Evolutionary conservation across 1,140 invertebrate genomes (phyloP).

Genomic region (Micrasema longulum): DNA sequence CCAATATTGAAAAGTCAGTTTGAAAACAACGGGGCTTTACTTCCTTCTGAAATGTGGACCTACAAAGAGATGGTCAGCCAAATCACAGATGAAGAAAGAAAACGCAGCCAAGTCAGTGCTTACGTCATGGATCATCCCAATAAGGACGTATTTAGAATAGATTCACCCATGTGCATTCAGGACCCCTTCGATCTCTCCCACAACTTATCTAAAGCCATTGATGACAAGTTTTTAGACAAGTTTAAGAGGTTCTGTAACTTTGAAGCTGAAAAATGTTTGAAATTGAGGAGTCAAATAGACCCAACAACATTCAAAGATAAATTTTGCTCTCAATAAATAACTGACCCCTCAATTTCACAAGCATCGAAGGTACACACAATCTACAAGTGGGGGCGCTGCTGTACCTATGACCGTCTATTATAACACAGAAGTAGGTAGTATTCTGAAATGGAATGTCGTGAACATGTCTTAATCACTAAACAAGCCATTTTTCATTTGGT

Average conservation of each 20-base stretch:
- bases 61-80: slow-evolving; percentile 56
- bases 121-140: slow-evolving; percentile 23
- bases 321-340: slow-evolving; percentile 11
- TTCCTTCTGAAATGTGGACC: slow-evolving; percentile 57
- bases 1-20: slow-evolving; percentile 57
- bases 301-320: background rate
- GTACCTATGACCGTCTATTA: too few species aligned
- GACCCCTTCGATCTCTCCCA: slow-evolving; percentile 66
- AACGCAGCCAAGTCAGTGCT: background rate
- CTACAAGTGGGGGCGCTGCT: too few species aligned
- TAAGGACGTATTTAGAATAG: slow-evolving; percentile 56
- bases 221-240: slow-evolving; percentile 49
- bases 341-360: too few species aligned
- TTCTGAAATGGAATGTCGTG: too few species aligned
- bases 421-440: too few species aligned
- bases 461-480: too few species aligned
- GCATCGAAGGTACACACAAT: too few species aligned
- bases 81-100: slow-evolving; percentile 20
- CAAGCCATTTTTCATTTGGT: too few species aligned
- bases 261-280: slow-evolving; percentile 23
- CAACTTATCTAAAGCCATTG: slow-evolving; percentile 61
- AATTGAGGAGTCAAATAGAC: background rate
- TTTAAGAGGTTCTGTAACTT: slow-evolving; percentile 55
- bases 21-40: slow-evolving; percentile 46
- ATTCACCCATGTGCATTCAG: slow-evolving; percentile 60